Evolutionary conservation across 2,888 invertebrate genomes (phyloP).

Genomic region (Rutpela maculata): DNA sequence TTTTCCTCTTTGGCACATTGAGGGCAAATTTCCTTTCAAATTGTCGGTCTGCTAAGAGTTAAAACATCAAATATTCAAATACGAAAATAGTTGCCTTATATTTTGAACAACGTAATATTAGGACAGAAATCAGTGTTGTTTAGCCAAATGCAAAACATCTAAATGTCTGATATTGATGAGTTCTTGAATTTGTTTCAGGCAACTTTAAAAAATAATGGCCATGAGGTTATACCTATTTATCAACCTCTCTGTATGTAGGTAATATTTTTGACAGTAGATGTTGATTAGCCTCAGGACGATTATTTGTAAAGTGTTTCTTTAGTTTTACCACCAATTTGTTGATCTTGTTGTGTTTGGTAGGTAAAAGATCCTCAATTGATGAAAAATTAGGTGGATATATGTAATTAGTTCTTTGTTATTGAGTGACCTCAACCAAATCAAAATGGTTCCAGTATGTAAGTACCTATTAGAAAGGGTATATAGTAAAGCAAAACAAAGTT

Average conservation of each 20-base stretch:
- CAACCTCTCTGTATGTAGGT: neutral
- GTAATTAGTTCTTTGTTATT: neutral
- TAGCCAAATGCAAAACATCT: no score
- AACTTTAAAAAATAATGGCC: neutral
- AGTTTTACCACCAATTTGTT: neutral
- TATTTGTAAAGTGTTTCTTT: neutral
- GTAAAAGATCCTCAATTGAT: neutral
- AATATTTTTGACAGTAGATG: neutral
- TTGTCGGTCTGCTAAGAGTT: no score
- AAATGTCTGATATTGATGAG: no score
- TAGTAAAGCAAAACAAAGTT: slow-evolving; percentile 30
- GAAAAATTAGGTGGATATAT: neutral
- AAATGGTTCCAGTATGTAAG: slow-evolving; percentile 2
- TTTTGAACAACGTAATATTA: no score
- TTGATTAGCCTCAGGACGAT: neutral
- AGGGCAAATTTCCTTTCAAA: no score
- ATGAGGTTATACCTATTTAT: neutral
- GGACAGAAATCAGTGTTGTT: no score
- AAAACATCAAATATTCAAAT: no score
- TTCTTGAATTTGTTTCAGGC: neutral
- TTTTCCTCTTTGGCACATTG: no score
- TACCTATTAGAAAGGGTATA: slow-evolving; percentile 20
- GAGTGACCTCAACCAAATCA: neutral
- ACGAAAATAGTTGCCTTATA: no score
- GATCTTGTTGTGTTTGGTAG: slow-evolving; percentile 29